phyloP scores from a whole-genome alignment of 2,797 vertebrate species.

The Dromococcyx pavoninus region DNA sequence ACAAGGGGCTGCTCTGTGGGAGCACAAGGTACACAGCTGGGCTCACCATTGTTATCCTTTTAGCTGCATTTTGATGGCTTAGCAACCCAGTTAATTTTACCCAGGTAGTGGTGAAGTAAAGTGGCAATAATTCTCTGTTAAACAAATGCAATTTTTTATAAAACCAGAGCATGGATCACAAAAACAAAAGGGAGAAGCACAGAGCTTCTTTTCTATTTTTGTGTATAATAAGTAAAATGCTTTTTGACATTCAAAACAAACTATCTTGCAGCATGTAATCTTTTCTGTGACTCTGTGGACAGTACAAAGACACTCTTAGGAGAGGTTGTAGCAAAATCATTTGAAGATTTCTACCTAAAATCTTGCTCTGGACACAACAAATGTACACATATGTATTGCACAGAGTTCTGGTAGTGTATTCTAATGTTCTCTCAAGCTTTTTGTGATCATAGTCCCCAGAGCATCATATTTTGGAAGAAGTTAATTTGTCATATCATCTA shows the following conservation, averaged over 20 bases:
- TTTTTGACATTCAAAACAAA: background rate
- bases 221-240: background rate
- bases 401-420: background rate
- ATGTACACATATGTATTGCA: background rate
- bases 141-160: background rate
- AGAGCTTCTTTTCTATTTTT: background rate
- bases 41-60: background rate
- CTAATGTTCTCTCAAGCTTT: background rate
- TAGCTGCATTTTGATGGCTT: background rate
- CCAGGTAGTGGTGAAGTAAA: background rate
- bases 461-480: conserved; percentile 29
- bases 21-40: background rate
- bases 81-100: conserved; percentile 4
- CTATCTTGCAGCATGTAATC: background rate
- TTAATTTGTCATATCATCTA: conserved; percentile 22
- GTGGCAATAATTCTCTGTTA: background rate
- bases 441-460: background rate
- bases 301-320: background rate
- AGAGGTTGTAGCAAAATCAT: background rate
- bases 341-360: background rate
- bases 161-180: background rate
- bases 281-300: background rate
- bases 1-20: background rate
- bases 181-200: background rate
- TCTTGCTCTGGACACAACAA: background rate